phyloP scores from a whole-genome alignment of 2,113 vertebrate genomes.

The Amphilophus citrinellus region DNA sequence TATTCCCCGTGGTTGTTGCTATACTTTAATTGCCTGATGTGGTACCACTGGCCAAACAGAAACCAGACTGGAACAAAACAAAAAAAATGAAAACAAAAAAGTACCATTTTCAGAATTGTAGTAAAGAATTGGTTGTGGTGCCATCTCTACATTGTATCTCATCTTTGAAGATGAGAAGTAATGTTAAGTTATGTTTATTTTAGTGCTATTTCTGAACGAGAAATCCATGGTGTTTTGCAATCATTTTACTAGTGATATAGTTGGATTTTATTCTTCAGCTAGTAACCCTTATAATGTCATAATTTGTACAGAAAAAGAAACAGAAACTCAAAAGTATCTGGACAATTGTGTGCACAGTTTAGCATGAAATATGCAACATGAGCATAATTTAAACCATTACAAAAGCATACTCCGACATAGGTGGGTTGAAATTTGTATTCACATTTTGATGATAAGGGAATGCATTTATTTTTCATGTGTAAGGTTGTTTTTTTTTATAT shows the following conservation, averaged over 20 bases:
- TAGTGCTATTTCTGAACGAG: not conserved
- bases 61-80: not conserved
- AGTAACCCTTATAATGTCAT: not conserved
- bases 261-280: not conserved
- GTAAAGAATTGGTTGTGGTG: not conserved
- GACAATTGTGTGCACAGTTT: not conserved
- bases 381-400: not conserved
- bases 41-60: not conserved
- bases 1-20: not conserved
- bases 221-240: not conserved
- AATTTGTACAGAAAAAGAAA: not conserved
- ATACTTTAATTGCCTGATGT: not conserved
- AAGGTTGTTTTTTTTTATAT: slow-evolving; percentile 36
- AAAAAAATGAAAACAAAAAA: not conserved
- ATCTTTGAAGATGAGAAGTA: not conserved
- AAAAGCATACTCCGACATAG: not conserved
- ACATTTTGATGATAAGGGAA: not conserved
- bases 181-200: not conserved
- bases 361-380: not conserved
- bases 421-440: not conserved
- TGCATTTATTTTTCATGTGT: not conserved
- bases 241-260: not conserved
- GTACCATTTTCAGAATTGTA: not conserved
- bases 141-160: not conserved
- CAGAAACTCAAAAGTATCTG: not conserved